Conservation (phyloP, 2,888 invertebrate species). For the Ceriagrion tenellum region DNA sequence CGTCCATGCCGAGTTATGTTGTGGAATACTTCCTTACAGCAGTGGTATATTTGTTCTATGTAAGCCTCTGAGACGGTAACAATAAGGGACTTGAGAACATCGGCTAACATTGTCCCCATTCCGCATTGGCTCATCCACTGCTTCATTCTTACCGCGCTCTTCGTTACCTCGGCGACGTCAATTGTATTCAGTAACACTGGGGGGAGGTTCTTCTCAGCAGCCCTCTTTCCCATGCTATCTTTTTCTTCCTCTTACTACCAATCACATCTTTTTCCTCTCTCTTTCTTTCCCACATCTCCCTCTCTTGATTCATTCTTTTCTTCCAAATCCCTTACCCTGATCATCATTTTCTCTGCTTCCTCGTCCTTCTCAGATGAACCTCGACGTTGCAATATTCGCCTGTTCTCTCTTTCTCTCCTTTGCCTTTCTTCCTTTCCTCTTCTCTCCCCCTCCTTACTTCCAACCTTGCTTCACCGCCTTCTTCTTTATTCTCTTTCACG, state of each 20-base stretch:
- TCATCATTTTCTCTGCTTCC: background rate
- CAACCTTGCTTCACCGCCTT: too few relatives aligned
- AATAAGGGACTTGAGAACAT: too few relatives aligned
- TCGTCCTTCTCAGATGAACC: background rate
- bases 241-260: background rate
- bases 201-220: background rate
- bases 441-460: background rate
- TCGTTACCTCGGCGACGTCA: background rate
- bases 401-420: background rate
- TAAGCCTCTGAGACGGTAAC: too few relatives aligned
- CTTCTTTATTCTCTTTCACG: too few relatives aligned
- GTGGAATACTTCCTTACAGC: too few relatives aligned
- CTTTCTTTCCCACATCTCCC: background rate
- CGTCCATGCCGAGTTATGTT: too few relatives aligned
- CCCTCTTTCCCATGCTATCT: background rate
- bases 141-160: background rate
- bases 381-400: background rate
- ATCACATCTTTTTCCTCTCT: background rate
- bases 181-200: background rate
- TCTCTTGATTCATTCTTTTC: background rate
- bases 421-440: background rate
- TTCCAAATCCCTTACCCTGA: background rate
- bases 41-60: too few relatives aligned
- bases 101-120: background rate
- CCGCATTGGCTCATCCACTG: background rate